Conservation (phyloP, 2,797 vertebrate genomes). For the Urosaurus nigricauda region DNA sequence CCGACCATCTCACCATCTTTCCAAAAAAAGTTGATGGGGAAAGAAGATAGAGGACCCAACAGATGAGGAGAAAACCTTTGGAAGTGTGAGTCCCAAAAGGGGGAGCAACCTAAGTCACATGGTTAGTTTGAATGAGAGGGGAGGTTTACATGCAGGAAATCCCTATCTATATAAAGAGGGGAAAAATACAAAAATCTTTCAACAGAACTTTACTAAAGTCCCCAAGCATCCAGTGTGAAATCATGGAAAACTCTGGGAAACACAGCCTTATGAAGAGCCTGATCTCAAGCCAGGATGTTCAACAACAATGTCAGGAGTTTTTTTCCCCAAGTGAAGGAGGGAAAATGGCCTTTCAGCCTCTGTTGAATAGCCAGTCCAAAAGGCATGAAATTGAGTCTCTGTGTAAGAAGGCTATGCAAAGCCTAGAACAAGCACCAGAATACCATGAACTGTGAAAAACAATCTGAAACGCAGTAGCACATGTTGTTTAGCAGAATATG, state of each 20-base stretch:
- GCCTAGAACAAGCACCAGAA: not conserved
- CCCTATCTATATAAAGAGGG: no score
- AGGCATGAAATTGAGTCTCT: not conserved
- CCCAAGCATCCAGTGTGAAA: not conserved
- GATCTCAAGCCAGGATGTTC: not conserved
- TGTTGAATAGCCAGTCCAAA: rapidly evolving
- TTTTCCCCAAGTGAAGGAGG: not conserved
- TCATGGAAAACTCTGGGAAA: not conserved
- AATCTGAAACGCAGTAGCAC: not conserved
- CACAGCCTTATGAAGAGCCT: not conserved
- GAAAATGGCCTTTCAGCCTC: not conserved
- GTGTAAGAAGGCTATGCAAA: not conserved
- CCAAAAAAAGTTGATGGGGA: no score
- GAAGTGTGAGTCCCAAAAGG: no score
- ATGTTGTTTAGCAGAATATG: not conserved
- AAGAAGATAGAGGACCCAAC: no score
- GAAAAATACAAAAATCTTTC: no score
- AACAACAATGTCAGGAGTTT: no score
- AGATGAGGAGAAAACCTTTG: no score
- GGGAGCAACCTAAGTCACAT: no score
- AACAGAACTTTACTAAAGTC: no score
- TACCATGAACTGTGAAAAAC: no score
- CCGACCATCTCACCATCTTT: not conserved
- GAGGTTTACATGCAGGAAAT: no score
- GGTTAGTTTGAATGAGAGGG: no score